Percentiles rank a stretch among this genome's conserved stretches.
These are phyloP conservation scores for Phymatocera aterrima DNA, from an alignment of 2,888 invertebrate species.

Conservation along the genomic window DNA sequence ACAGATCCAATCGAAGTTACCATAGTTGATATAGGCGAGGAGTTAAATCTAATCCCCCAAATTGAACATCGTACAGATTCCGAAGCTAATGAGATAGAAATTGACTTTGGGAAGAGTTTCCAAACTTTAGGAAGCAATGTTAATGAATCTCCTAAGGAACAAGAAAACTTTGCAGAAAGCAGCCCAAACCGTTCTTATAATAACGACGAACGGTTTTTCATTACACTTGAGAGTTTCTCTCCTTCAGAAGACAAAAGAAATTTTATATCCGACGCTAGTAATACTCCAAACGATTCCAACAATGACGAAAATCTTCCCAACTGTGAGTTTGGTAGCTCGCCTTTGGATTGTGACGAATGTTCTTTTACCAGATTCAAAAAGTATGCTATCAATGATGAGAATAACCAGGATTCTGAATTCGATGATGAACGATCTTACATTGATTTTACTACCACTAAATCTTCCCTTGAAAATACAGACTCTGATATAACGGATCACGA, in stretches of 20 bases:
- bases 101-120: not conserved
- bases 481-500: conserved; percentile 31
- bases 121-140: not conserved
- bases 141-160: not conserved
- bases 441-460: not conserved
- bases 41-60: not conserved
- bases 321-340: not conserved
- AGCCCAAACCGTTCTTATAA: not conserved
- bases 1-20: not conserved
- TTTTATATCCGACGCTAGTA: not conserved
- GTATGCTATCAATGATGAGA: not conserved
- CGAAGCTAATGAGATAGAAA: not conserved
- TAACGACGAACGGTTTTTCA: conserved; percentile 29
- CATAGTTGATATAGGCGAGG: not conserved
- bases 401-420: not conserved
- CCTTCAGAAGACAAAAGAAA: not conserved
- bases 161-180: not conserved
- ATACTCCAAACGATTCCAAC: too few relatives aligned
- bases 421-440: not conserved
- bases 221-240: conserved; percentile 11
- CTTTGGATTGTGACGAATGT: conserved; percentile 21
- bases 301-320: not conserved
- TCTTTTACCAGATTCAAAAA: not conserved
- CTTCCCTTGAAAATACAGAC: conserved; percentile 5
- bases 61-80: not conserved